Evolutionary conservation across 2,888 invertebrate genomes (phyloP).

Genomic region (Tetragonula carbonaria): DNA sequence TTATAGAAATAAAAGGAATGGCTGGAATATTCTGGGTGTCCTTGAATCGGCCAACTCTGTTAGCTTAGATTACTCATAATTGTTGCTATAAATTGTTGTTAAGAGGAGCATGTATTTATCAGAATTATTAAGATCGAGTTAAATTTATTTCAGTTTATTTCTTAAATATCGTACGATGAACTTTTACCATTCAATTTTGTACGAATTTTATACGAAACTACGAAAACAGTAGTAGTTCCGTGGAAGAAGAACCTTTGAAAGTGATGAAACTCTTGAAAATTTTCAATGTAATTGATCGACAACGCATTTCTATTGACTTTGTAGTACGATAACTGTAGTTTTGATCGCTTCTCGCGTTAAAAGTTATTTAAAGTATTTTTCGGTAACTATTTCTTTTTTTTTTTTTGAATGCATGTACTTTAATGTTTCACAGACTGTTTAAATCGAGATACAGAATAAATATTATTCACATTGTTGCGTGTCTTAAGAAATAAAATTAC

Average conservation of each 20-base stretch:
- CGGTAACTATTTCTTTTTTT: too few relatives aligned
- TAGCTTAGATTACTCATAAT: neutral
- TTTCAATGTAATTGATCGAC: neutral
- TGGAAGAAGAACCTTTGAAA: neutral
- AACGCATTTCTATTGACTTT: neutral
- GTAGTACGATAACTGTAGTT: neutral
- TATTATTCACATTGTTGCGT: neutral
- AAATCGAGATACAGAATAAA: neutral
- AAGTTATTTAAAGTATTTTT: neutral
- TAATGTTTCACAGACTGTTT: neutral
- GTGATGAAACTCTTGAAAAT: too few relatives aligned
- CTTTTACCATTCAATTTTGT: neutral
- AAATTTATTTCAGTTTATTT: neutral
- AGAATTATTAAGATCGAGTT: neutral
- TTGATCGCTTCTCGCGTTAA: neutral
- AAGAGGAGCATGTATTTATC: neutral
- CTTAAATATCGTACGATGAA: neutral
- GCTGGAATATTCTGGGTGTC: constrained; percentile 36
- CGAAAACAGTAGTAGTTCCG: neutral
- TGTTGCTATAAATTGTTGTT: too few relatives aligned
- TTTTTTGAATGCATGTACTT: neutral
- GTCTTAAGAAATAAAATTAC: neutral
- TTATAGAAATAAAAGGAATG: constrained; percentile 25
- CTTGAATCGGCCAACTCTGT: neutral
- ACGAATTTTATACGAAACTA: neutral